Evolutionary conservation across 2,113 vertebrate species (phyloP).

Genomic region (Isurus oxyrinchus): DNA sequence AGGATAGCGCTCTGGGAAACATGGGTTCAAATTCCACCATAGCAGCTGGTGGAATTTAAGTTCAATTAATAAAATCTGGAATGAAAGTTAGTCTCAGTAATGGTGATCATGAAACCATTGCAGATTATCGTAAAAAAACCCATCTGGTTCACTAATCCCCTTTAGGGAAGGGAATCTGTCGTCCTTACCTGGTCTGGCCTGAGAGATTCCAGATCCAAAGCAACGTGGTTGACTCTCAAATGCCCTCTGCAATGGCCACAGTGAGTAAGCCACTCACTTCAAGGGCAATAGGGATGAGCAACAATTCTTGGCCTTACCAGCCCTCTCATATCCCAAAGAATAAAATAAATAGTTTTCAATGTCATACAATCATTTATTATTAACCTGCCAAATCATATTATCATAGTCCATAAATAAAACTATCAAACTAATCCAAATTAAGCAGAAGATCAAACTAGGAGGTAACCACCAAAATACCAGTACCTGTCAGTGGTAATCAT

Average conservation of each 20-base stretch:
- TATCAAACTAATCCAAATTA: constrained; percentile 26
- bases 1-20: neutral
- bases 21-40: neutral
- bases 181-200: neutral
- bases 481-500: constrained; percentile 95
- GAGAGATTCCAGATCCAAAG: neutral
- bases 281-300: neutral
- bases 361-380: neutral
- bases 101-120: neutral
- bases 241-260: neutral
- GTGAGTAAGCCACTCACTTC: neutral
- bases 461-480: constrained; percentile 43
- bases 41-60: neutral
- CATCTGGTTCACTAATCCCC: neutral
- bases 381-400: neutral
- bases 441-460: constrained; percentile 7
- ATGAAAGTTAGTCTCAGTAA: neutral
- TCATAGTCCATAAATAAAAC: neutral
- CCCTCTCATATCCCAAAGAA: neutral
- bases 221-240: neutral
- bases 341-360: neutral
- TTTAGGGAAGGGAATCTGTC: neutral
- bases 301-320: neutral
- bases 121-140: neutral
- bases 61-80: too few species aligned